These are phyloP conservation scores for Nasonovia ribisnigri DNA, from an alignment of 2,888 invertebrate species.

Conservation along the genomic window DNA sequence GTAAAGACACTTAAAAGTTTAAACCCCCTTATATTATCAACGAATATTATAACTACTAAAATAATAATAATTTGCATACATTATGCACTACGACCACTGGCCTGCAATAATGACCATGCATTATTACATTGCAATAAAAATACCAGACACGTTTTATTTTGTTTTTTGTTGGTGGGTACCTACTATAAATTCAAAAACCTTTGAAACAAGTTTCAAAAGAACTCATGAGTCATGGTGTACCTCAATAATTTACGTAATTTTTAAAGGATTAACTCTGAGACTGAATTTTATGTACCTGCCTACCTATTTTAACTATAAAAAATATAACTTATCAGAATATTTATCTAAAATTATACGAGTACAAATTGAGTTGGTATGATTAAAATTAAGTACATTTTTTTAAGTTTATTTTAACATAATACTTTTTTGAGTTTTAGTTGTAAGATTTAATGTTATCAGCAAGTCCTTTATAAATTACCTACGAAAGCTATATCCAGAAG, in stretches of 20 bases:
- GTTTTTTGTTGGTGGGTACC: background rate
- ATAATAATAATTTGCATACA: background rate
- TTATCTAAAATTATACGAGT: background rate
- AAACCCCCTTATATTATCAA: background rate
- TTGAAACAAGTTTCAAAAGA: too few species aligned
- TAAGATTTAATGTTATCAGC: background rate
- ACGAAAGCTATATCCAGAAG: background rate
- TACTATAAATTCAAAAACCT: background rate
- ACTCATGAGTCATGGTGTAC: background rate
- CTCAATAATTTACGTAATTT: background rate
- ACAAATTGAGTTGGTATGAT: background rate
- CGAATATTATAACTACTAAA: background rate
- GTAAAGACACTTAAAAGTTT: background rate
- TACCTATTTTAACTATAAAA: too few species aligned
- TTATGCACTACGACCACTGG: background rate
- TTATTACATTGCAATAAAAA: background rate
- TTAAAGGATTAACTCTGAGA: too few species aligned
- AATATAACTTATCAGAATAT: too few species aligned
- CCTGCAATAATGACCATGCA: background rate
- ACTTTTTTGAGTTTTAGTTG: too few species aligned
- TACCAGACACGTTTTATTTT: background rate
- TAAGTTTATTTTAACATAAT: background rate
- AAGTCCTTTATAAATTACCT: background rate
- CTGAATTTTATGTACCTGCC: too few species aligned
- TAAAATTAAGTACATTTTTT: background rate